Evolutionary conservation across 2,888 invertebrate species (phyloP), one percentile per base, ranked within the genome.

Genomic region (Oegoconia quadripuncta): DNA sequence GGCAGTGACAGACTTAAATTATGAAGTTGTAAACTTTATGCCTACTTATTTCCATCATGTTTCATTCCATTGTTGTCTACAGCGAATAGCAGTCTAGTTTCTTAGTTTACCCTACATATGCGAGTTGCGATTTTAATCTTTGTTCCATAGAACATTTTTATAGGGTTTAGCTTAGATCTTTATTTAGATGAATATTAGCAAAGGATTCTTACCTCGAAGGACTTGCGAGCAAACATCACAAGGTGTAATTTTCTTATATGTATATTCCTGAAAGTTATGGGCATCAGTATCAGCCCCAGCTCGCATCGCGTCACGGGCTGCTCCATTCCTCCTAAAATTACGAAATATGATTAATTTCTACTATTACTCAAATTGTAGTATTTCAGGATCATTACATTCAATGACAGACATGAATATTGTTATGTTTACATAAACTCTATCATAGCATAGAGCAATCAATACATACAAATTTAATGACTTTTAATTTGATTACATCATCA

Each of bases 211-310:
- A 95, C 96, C 96, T 90, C 97, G 90, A 39, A 97, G 89, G 37
- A 97, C 95, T 89, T 97, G 96, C 44, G 95, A 95, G 83, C 97
- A 97, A 54, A 96, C 93, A 79, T 97, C 97, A 80, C 97, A 97
- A 17, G 97, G 96, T 30, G 97, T 97, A 61, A 97, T 97, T 88
- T 97, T 97, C 88, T 97, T 96, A 82, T 97, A 97, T 20, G 97
- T 97, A 81, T 97, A 95, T 80, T 97, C 97, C 81, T 96, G 95
- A 88, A 97, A 94, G 73, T 94, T 93, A 81, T 97, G 97, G 48
- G 92, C 92, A 39, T 93, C 93, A 12, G 90, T 89, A 59, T 93
- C 93, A 15, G 88, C 89, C 37, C 88, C 88, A 27, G 86, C 81
- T 47, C 89, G 83, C 67, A 89, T 89, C 39, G 88, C 87, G 46